Base-by-base conservation (phyloP, 2,797 vertebrate species). In the Pseudotriccus pelzelni region DNA sequence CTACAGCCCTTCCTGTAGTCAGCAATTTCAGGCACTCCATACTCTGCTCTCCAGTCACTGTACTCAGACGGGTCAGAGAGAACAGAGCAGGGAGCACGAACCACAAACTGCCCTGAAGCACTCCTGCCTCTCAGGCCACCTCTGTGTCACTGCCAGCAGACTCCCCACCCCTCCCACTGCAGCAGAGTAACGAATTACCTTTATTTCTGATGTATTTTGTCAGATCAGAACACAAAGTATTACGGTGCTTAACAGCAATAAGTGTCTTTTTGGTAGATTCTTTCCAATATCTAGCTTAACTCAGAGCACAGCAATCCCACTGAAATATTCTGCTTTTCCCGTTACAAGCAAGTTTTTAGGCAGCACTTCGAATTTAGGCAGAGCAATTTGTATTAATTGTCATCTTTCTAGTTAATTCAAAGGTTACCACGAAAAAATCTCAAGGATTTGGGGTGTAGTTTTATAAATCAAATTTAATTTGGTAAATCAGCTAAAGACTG, bases 131-230 rank as follows among this genome's bases (percentile, higher is more conserved):
- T 22, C 67, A 19, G 53, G 43, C 44, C 78, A 64, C 27, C 43
- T 3, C 1, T 7, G 7, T 7, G 12, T 53, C 64, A 47, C 2
- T 49, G 64, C 81, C 79, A 50, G 7, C 66, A 30, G 41, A 37
- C 68, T 50, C 44, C 11, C 36, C 39, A 11, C 1, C 3, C 12
- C 19, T 63, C 20, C 47, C 32, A 10, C 21, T 1, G 53, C 53
- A 20, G 36, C 24, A 50, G 14, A n/a, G 16, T 17, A 43, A 39
- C 1, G 16, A 64, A 7, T 21, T 37, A 9, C 11, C 7, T 25
- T 59, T 24, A 30, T 21, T 17, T 46, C 56, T 1, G 3, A 14
- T 1, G 0, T 10, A 12, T 13, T 23, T 44, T 21, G 58, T 39
- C 43, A 83, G 32, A 55, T 23, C 22, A 21, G 12, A 83, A 70